These are phyloP conservation scores for Myocastor coypus DNA, from an alignment of 2,113 vertebrate species.

Conservation along the genomic window DNA sequence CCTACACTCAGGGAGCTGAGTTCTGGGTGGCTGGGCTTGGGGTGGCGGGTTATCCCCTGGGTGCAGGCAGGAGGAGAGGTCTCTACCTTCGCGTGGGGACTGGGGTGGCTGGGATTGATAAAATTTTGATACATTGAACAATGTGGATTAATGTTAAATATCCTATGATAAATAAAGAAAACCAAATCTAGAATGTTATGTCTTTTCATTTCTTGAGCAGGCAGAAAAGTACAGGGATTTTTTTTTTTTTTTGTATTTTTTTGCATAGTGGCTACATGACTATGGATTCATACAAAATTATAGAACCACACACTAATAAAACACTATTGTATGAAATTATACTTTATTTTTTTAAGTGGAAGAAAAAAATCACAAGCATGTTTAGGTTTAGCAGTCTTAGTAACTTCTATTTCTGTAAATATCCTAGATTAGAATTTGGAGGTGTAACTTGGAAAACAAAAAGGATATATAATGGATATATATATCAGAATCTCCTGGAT, in stretches of 20 bases:
- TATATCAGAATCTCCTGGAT: background rate
- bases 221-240: background rate
- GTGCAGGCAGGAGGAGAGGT: too few relatives aligned
- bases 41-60: too few relatives aligned
- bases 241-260: constrained; percentile 16
- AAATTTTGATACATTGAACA: background rate
- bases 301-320: background rate
- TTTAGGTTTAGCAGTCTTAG: background rate
- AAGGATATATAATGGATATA: background rate
- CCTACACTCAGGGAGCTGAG: too few relatives aligned
- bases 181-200: background rate
- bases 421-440: background rate
- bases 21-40: too few relatives aligned
- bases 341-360: background rate
- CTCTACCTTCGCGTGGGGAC: too few relatives aligned
- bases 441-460: constrained; percentile 37
- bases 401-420: constrained; percentile 31
- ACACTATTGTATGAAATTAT: background rate
- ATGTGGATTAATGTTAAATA: background rate
- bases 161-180: background rate
- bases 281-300: background rate
- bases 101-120: too few relatives aligned
- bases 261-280: background rate
- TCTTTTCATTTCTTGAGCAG: background rate
- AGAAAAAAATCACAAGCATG: constrained; percentile 2